Percentiles rank a stretch among this genome's conserved stretches.
These are phyloP conservation scores for Cotesia chilonis DNA, from an alignment of 1,140 invertebrate species.

Conservation along the genomic window DNA sequence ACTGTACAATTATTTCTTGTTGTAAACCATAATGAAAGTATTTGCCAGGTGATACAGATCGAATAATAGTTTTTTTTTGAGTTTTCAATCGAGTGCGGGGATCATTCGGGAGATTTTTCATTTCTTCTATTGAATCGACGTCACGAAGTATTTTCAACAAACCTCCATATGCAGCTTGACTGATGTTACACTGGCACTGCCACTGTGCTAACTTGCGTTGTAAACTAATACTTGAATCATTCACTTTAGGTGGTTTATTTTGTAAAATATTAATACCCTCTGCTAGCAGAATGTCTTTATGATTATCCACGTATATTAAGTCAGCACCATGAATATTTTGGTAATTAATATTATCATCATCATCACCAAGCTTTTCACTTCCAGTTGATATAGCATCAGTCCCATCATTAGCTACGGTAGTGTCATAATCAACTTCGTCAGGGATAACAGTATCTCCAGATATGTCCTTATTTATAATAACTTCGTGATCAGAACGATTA, in stretches of 20 bases:
- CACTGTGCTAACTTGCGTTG: conserved; percentile 3
- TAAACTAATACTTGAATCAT: conserved; percentile 11
- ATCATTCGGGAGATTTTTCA: conserved; percentile 1
- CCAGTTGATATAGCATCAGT: not conserved
- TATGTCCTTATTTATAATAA: conserved; percentile 9
- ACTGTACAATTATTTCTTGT: too few species aligned
- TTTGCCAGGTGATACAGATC: not conserved
- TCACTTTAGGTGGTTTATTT: too few species aligned
- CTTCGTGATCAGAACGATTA: not conserved
- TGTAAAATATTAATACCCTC: too few species aligned
- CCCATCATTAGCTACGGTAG: not conserved
- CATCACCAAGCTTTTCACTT: not conserved
- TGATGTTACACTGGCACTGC: not conserved
- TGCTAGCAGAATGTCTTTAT: not conserved
- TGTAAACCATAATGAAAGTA: too few species aligned
- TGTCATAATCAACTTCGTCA: not conserved
- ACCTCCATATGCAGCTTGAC: not conserved
- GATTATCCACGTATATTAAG: not conserved
- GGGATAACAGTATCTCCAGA: conserved; percentile 5
- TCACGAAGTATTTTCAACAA: not conserved
- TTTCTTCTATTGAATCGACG: conserved; percentile 4
- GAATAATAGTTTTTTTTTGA: conserved; percentile 12
- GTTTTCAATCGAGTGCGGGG: conserved; percentile 20
- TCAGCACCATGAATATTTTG: not conserved
- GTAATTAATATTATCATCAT: conserved; percentile 6